A percentile compares a stretch with the other conserved stretches of the same genome.
phyloP scores from a whole-genome alignment of 2,888 invertebrate genomes.

The Ornithoptera alexandrae region DNA sequence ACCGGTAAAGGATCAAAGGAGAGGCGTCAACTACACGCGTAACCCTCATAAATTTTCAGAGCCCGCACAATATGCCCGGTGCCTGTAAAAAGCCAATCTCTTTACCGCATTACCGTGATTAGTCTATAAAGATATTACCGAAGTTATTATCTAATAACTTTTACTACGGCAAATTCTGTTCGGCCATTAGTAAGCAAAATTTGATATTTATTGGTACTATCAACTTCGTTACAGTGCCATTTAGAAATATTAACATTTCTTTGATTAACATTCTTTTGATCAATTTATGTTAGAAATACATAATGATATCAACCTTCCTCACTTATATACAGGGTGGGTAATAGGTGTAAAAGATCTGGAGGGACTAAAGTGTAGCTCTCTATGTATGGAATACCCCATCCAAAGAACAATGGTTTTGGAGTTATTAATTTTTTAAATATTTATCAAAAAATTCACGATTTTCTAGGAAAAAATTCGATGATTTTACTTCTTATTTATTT shows the following conservation, averaged over 20 bases:
- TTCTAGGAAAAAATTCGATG: no score
- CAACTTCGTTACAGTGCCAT: background rate
- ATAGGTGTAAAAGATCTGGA: no score
- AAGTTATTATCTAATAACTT: slow-evolving; percentile 12
- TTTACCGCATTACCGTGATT: slow-evolving; percentile 25
- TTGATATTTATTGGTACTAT: background rate
- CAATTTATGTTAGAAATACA: background rate
- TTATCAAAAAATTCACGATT: no score
- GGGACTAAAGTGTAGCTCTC: no score
- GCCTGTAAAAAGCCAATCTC: slow-evolving; percentile 24
- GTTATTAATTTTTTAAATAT: no score
- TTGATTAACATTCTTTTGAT: background rate
- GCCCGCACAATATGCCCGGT: slow-evolving; percentile 1
- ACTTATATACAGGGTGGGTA: no score
- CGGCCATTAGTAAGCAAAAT: background rate
- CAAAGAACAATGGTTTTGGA: no score
- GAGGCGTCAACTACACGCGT: background rate
- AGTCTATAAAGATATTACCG: slow-evolving; percentile 14
- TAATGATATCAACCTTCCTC: no score
- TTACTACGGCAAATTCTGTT: slow-evolving; percentile 4
- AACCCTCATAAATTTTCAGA: slow-evolving; percentile 8
- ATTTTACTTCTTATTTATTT: no score
- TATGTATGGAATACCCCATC: no score
- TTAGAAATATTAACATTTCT: background rate
- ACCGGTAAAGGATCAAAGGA: slow-evolving; percentile 2